A percentile compares a stretch with the other conserved stretches of the same genome.
Conservation (phyloP, 2,888 invertebrate genomes). For the Sipha maydis region DNA sequence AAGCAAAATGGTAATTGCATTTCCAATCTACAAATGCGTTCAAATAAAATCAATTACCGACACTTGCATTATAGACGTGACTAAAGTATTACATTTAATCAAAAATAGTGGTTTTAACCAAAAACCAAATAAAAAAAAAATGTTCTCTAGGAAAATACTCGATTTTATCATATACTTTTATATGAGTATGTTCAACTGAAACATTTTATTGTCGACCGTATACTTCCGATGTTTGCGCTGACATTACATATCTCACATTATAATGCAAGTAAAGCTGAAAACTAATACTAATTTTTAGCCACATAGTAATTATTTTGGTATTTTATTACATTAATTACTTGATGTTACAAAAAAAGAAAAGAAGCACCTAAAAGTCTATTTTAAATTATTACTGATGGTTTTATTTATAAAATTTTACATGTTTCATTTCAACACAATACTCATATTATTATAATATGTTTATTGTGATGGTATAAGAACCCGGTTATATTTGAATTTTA, state of each 20-base stretch:
- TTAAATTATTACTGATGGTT: neutral
- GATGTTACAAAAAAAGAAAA: neutral
- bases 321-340: neutral
- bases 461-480: too few species aligned
- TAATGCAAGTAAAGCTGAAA: neutral
- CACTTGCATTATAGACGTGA: neutral
- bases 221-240: neutral
- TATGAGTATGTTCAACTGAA: neutral
- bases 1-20: neutral
- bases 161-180: neutral
- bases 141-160: neutral
- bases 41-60: neutral
- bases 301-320: neutral
- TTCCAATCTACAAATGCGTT: slow-evolving; percentile 15
- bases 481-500: neutral
- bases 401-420: neutral
- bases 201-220: neutral
- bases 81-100: neutral
- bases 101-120: slow-evolving; percentile 18
- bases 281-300: neutral
- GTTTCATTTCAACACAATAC: too few species aligned
- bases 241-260: neutral
- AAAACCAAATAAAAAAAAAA: neutral
- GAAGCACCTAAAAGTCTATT: neutral
- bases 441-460: too few species aligned